These are phyloP conservation scores for Physocephala rufipes DNA, from an alignment of 2,888 invertebrate genomes.

Conservation along the genomic window DNA sequence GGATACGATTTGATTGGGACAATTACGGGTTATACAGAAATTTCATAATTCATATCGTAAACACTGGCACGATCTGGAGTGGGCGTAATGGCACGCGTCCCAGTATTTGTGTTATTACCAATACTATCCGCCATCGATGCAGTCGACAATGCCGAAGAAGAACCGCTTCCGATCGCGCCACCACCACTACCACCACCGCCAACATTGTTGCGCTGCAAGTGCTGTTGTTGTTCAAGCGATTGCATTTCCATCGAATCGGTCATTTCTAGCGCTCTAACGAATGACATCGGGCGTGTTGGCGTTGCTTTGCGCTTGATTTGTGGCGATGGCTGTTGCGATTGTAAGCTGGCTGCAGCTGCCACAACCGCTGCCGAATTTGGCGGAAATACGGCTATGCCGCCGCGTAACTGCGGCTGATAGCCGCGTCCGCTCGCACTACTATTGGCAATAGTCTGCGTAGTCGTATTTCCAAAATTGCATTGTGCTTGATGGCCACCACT, in stretches of 20 bases:
- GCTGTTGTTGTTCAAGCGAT: conserved; percentile 64
- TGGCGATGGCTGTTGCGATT: conserved; percentile 66
- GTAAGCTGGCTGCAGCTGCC: conserved; percentile 36
- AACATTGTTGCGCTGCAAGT: conserved; percentile 52
- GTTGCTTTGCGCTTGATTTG: conserved; percentile 71
- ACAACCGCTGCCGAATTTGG: conserved; percentile 64
- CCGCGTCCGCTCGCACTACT: conserved; percentile 52
- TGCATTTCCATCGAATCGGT: conserved; percentile 88
- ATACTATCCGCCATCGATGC: conserved; percentile 32
- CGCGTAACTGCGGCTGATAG: conserved; percentile 73
- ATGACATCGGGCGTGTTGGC: conserved; percentile 80
- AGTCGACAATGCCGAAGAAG: conserved; percentile 23
- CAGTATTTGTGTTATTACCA: conserved; percentile 52
- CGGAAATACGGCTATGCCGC: conserved; percentile 77
- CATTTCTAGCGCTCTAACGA: conserved; percentile 89
- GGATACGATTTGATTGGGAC: conserved; percentile 60
- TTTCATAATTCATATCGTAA: conserved; percentile 95
- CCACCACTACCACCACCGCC: conserved; percentile 49
- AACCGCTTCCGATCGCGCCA: conserved; percentile 36
- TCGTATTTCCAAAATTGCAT: conserved; percentile 36
- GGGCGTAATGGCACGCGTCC: conserved; percentile 68
- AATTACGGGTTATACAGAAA: conserved; percentile 82
- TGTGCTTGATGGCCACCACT: conserved; percentile 33
- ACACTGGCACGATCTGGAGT: conserved; percentile 88
- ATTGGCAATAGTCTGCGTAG: conserved; percentile 45